Evolutionary conservation across 2,888 invertebrate species (phyloP), one percentile per base, ranked within the genome.

Genomic region (Caradrina kadenii): DNA sequence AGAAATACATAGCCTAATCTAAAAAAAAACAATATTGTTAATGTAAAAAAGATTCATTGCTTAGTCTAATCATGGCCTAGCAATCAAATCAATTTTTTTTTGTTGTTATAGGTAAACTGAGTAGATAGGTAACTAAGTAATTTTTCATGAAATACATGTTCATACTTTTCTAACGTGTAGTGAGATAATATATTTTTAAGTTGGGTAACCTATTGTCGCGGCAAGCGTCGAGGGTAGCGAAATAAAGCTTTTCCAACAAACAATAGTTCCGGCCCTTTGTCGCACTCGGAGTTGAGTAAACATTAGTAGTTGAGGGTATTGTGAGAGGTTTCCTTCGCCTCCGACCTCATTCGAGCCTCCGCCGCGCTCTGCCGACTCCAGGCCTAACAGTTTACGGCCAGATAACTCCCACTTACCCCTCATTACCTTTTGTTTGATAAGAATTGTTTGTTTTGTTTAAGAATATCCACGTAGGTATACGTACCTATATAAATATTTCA

Each of bases 181-280:
- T 88, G 86, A 91, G 91, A 93, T 93, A 93, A 93, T 94, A 94
- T 92, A 94, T 94, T 95, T 95, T 94, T 94, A 96, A 96, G 95
- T 96, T 93, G 94, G 93, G 94, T 93, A 94, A 95, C 95, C 95
- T 95, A 95, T 95, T 96, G 96, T 95, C 92, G 92, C 89, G 86
- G 90, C 89, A 89, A 92, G 91, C 91, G 91, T 90, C 90, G 92
- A 94, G 96, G 95, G 96, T 94, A 93, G 93, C 91, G 88, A 93
- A 94, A 95, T 95, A 95, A 96, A 95, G 95, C 95, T 95, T 95
- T 94, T 91, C 93, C 93, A 93, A 93, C 96, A 95, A 96, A 96
- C 96, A 96, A 96, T 96, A 96, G 95, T 95, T 96, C 95, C 96
- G 95, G 95, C 92, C 94, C 93, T 95, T 96, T 96, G 95, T 95